Evolutionary conservation across 2,888 invertebrate species (phyloP).

Genomic region (Smittia aterrima): DNA sequence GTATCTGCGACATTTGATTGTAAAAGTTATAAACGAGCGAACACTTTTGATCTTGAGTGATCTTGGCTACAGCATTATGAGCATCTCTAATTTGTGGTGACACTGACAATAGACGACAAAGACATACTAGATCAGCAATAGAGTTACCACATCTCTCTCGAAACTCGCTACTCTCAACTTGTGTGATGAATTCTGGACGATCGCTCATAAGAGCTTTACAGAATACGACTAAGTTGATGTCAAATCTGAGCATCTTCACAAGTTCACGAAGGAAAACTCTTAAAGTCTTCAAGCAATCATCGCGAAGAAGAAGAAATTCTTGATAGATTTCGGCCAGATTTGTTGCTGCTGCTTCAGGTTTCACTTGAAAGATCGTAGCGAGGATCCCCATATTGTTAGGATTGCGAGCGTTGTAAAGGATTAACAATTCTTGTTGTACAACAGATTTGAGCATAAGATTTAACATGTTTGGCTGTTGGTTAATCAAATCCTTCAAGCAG

Average conservation of each 20-base stretch:
- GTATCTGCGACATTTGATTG: slow-evolving; percentile 63
- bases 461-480: slow-evolving; percentile 78
- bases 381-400: slow-evolving; percentile 94
- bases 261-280: slow-evolving; percentile 85
- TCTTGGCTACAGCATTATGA: slow-evolving; percentile 56
- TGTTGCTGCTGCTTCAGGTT: slow-evolving; percentile 77
- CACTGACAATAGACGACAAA: slow-evolving; percentile 77
- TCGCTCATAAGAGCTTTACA: slow-evolving; percentile 72
- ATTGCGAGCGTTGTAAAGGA: slow-evolving; percentile 80
- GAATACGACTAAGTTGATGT: slow-evolving; percentile 75
- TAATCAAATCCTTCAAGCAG: slow-evolving; percentile 87
- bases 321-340: slow-evolving; percentile 81
- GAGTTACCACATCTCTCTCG: slow-evolving; percentile 82
- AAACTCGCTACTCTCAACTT: slow-evolving; percentile 64
- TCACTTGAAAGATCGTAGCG: slow-evolving; percentile 81
- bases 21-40: slow-evolving; percentile 51
- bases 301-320: slow-evolving; percentile 81
- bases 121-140: slow-evolving; percentile 78
- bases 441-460: slow-evolving; percentile 84
- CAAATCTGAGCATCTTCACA: slow-evolving; percentile 77
- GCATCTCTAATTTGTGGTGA: slow-evolving; percentile 73
- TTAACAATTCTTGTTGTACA: slow-evolving; percentile 79
- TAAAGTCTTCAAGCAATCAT: slow-evolving; percentile 86
- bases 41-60: slow-evolving; percentile 55
- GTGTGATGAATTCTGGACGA: slow-evolving; percentile 59